Percentiles rank a stretch among this genome's conserved stretches.
Conservation (phyloP, 2,888 invertebrate species). For the Tinea semifulvella region DNA sequence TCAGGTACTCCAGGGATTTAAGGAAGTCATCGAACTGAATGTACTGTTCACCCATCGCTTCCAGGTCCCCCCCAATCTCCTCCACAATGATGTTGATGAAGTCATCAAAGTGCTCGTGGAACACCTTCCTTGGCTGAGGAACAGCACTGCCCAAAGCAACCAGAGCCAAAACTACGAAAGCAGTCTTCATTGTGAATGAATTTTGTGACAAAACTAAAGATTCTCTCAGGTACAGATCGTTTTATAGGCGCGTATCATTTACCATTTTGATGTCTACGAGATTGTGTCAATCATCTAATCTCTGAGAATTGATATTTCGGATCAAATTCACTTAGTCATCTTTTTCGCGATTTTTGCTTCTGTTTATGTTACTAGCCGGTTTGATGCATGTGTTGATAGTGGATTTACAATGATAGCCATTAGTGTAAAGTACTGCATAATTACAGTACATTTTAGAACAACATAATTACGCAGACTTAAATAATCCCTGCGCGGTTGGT, state of each 20-base stretch:
- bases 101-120: conserved; percentile 46
- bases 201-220: neutral
- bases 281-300: conserved; percentile 11
- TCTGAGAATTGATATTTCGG: neutral
- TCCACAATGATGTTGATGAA: conserved; percentile 35
- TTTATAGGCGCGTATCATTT: conserved; percentile 7
- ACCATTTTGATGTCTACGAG: neutral
- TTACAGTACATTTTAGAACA: neutral
- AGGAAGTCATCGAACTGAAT: conserved; percentile 36
- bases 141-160: conserved; percentile 7
- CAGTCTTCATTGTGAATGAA: conserved; percentile 9
- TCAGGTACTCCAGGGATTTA: conserved; percentile 30
- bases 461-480: no score
- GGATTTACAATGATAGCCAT: no score
- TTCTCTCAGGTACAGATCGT: neutral
- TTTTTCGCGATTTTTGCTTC: neutral
- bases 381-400: no score
- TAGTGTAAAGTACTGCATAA: neutral
- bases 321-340: conserved; percentile 2
- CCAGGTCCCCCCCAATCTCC: conserved; percentile 28
- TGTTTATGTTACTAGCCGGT: conserved; percentile 6
- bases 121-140: conserved; percentile 26
- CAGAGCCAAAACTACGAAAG: conserved; percentile 6
- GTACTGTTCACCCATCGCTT: conserved; percentile 29
- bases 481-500: no score